phyloP scores from a whole-genome alignment of 2,113 vertebrate species.

The Neolamprologus toae region DNA sequence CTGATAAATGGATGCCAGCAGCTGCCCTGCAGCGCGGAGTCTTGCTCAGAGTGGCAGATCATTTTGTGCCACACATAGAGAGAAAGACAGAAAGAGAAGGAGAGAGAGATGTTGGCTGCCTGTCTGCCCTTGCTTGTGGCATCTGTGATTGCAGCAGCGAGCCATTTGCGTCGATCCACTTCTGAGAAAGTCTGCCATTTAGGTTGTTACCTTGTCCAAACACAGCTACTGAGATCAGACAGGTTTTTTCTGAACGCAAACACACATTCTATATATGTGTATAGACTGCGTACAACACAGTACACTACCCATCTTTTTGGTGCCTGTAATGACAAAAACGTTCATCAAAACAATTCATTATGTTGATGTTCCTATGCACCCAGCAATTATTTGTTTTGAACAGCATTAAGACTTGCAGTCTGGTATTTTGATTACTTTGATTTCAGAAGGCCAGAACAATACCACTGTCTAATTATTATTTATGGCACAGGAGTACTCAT shows the following conservation, averaged over 20 bases:
- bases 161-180: conserved; percentile 48
- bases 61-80: conserved; percentile 48
- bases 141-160: conserved; percentile 38
- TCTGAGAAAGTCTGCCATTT: conserved; percentile 23
- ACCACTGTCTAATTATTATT: conserved; percentile 35
- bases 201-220: conserved; percentile 8
- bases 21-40: conserved; percentile 38
- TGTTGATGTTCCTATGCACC: not conserved
- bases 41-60: conserved; percentile 59
- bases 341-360: not conserved
- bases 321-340: not conserved
- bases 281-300: not conserved
- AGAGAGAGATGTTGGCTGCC: conserved; percentile 7
- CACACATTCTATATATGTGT: not conserved
- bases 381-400: not conserved
- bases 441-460: conserved; percentile 41
- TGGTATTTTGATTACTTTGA: conserved; percentile 41
- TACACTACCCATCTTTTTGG: not conserved
- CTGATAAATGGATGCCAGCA: conserved; percentile 56
- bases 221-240: not conserved
- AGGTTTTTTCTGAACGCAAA: not conserved
- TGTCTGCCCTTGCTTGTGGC: conserved; percentile 45
- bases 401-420: not conserved
- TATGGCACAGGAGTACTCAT: conserved; percentile 31
- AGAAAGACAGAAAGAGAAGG: not conserved